Conservation (phyloP, 2,888 invertebrate genomes). For the Synanthedon myopaeformis region DNA sequence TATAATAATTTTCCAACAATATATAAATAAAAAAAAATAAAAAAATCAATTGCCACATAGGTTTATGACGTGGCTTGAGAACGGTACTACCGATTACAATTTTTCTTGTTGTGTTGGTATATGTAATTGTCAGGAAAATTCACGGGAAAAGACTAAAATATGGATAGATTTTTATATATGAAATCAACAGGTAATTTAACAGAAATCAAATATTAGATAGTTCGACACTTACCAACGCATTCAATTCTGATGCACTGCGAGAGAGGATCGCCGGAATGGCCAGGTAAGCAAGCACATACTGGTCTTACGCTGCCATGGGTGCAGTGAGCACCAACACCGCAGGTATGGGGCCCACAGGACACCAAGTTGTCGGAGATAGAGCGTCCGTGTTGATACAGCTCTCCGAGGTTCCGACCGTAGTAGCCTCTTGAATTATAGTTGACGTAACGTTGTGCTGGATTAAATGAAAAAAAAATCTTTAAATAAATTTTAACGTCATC, state of each 20-base stretch:
- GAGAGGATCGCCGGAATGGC: constrained; percentile 84
- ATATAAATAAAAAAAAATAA: too few relatives aligned
- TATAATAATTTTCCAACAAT: too few relatives aligned
- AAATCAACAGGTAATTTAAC: too few relatives aligned
- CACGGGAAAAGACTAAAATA: too few relatives aligned
- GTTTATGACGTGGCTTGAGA: too few relatives aligned
- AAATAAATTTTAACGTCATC: too few relatives aligned
- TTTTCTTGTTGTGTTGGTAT: too few relatives aligned
- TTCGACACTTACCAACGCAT: constrained; percentile 71
- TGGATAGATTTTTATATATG: too few relatives aligned
- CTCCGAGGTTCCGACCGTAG: constrained; percentile 30
- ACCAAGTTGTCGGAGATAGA: constrained; percentile 57
- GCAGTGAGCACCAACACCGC: constrained; percentile 77
- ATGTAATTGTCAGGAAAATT: too few relatives aligned
- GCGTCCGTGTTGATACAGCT: constrained; percentile 49
- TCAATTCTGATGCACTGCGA: constrained; percentile 79
- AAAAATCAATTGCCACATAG: too few relatives aligned
- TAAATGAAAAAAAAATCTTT: too few relatives aligned
- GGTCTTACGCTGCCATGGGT: constrained; percentile 77
- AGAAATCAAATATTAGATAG: background rate
- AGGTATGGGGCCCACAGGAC: constrained; percentile 72
- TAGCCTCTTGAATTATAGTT: constrained; percentile 40
- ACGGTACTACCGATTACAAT: too few relatives aligned
- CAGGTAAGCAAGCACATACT: constrained; percentile 83
- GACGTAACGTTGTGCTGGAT: constrained; percentile 45